Evolutionary conservation across 2,113 vertebrate species (phyloP), one percentile per base, ranked within the genome.

Genomic region (Brachyhypopomus gauderio): DNA sequence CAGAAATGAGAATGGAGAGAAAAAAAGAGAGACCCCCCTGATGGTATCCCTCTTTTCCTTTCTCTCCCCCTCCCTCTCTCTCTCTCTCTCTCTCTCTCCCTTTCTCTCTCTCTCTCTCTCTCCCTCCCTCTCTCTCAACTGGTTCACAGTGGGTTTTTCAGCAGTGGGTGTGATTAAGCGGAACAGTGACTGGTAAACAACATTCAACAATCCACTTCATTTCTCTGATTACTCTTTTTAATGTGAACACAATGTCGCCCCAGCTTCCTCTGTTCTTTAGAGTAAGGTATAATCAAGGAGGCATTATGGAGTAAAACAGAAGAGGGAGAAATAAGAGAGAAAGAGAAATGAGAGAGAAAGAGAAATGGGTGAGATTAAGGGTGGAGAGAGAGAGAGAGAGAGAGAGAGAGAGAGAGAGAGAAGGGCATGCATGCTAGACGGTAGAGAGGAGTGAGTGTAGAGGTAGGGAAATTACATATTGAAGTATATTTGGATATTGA

Each of bases 161-260:
- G 20, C 23, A 38, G 64, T 1, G 22, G 45, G 34, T 58, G 22
- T 27, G 48, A 66, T 20, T 38, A 3, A 58, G 58, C 22, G 64
- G 76, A 20, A 38, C 66, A 69, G 20, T 0, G 23, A 69, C 56
- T 78, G 56, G 20, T 55, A 19, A 78, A 64, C 48, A 55, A 69
- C 67, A 78, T 19, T n/a, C 34, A 67, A 34, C 64, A 70, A 41
- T 70, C 66, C 66, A 38, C 52, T 70, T 71, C n/a, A 78, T 78
- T 77, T 78, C 20, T 30, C 48, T 34, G 25, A 69, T 78, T 78
- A 59, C 23, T 36, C 34, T 59, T 41, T 41, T 78, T 55, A 67
- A 81, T 67, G 71, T 66, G 45, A 66, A 81, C 62, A 75, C 75
- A 71, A 70, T 78, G 77, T 71, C 59, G 70, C 34, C 59, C 5